phyloP scores from a whole-genome alignment of 2,888 invertebrate species.

The Aspidapion aeneum region DNA sequence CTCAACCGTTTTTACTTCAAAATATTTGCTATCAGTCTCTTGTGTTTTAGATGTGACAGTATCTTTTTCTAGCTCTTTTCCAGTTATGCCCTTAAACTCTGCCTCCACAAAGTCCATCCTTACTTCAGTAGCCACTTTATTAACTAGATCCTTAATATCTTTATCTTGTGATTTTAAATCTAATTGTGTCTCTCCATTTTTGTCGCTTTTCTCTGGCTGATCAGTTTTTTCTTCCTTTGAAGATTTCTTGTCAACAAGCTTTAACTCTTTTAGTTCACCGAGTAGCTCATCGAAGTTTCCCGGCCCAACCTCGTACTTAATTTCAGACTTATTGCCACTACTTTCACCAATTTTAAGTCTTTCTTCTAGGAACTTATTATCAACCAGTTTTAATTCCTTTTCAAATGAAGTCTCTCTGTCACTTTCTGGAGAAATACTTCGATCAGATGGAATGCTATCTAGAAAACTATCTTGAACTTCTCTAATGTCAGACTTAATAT shows the following conservation, averaged over 20 bases:
- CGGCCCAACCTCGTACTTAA: not conserved
- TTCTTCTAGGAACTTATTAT: not conserved
- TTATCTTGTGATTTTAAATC: not conserved
- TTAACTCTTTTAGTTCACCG: not conserved
- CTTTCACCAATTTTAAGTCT: not conserved
- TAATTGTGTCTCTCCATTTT: not conserved
- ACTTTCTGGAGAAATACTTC: not conserved
- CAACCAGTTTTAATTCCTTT: not conserved
- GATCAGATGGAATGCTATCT: not conserved
- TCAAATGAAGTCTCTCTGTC: not conserved
- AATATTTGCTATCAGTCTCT: no score
- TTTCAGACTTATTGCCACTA: not conserved
- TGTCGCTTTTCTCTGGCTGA: not conserved
- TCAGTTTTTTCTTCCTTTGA: not conserved
- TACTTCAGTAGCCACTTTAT: not conserved
- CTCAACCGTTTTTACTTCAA: constrained; percentile 1
- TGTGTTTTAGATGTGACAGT: no score
- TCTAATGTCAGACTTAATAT: not conserved
- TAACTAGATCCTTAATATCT: not conserved
- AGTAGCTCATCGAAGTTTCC: not conserved
- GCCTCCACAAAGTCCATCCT: not conserved
- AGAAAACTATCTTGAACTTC: not conserved
- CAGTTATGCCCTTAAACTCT: not conserved
- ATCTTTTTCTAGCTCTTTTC: not conserved
- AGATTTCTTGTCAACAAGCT: not conserved